Conservation (phyloP, 2,888 invertebrate species). For the Ptilodon capucinus region DNA sequence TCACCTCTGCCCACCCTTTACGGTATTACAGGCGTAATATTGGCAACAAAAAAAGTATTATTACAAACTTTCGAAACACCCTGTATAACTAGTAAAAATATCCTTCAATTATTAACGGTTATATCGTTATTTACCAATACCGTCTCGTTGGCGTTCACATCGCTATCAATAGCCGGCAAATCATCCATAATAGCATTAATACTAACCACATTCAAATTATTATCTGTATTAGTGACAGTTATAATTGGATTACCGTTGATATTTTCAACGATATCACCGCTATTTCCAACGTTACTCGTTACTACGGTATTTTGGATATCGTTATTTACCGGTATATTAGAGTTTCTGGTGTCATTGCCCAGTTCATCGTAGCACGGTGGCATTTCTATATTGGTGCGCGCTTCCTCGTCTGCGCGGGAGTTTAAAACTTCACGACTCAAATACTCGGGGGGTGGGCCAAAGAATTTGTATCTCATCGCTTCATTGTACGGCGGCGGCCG, state of each 20-base stretch:
- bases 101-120: neutral
- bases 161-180: conserved; percentile 70
- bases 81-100: too few relatives aligned
- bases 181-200: conserved; percentile 65
- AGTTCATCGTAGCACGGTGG: conserved; percentile 71
- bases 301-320: conserved; percentile 10
- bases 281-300: conserved; percentile 5
- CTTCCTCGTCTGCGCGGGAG: conserved; percentile 51
- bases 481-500: conserved; percentile 71
- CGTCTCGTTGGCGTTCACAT: conserved; percentile 65
- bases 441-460: conserved; percentile 76
- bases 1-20: too few relatives aligned
- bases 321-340: conserved; percentile 6
- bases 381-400: conserved; percentile 63
- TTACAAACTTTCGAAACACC: too few relatives aligned
- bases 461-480: conserved; percentile 63
- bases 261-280: conserved; percentile 13
- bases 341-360: conserved; percentile 18
- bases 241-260: conserved; percentile 10
- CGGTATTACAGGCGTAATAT: too few relatives aligned
- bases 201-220: conserved; percentile 19
- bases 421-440: conserved; percentile 57
- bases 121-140: conserved; percentile 6
- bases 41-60: too few relatives aligned
- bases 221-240: conserved; percentile 15